phyloP scores from a whole-genome alignment of 2,113 vertebrate genomes.

The Tor tambroides region DNA sequence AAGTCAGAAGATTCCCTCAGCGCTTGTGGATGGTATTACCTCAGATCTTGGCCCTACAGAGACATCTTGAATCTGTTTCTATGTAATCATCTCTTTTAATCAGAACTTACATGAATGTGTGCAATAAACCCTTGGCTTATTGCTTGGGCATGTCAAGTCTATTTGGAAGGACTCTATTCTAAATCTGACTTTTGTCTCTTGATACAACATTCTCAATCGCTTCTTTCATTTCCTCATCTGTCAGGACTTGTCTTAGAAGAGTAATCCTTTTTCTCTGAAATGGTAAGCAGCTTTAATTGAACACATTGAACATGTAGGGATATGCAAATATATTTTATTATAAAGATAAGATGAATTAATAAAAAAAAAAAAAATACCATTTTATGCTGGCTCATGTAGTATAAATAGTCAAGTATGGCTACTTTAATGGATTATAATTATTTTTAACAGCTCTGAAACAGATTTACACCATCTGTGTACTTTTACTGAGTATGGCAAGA shows the following conservation, averaged over 20 bases:
- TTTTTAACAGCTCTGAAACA: not conserved
- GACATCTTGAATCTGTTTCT: conserved; percentile 13
- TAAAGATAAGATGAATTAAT: not conserved
- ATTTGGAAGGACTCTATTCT: not conserved
- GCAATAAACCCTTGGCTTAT: conserved; percentile 1
- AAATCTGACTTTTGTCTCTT: conserved; percentile 22
- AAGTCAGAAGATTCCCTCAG: not conserved
- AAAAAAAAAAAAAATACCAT: not conserved
- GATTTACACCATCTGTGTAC: conserved; percentile 1
- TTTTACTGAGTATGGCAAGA: not conserved
- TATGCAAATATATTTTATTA: not conserved
- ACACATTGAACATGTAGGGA: not conserved
- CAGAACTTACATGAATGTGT: conserved; percentile 3
- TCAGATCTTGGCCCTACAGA: not conserved
- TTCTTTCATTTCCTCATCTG: not conserved
- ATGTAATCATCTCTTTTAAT: conserved; percentile 41
- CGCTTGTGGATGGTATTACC: not conserved
- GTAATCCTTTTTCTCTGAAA: not conserved
- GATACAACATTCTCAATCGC: not conserved
- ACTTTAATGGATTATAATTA: not conserved
- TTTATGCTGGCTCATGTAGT: not conserved
- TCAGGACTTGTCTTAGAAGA: not conserved
- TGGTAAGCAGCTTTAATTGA: conserved; percentile 1
- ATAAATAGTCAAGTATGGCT: not conserved
- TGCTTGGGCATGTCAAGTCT: not conserved